Conservation (phyloP, 1,140 invertebrate genomes). For the Lepidurus arcticus region DNA sequence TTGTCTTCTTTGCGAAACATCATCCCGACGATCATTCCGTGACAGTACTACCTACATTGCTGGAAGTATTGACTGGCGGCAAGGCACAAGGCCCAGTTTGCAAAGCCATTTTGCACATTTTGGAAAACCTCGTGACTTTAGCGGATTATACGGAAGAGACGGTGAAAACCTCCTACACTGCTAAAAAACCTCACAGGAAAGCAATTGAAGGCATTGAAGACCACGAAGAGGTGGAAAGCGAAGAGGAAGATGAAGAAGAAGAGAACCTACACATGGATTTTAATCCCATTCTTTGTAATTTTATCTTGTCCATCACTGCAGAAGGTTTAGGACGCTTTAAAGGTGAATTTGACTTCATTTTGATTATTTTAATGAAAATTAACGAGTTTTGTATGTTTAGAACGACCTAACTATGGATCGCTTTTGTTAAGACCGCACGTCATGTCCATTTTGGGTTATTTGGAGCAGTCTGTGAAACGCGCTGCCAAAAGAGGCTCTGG, state of each 20-base stretch:
- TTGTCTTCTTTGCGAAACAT: conserved; percentile 60
- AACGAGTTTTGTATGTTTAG: conserved; percentile 25
- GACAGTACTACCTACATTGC: conserved; percentile 58
- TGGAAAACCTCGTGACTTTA: conserved; percentile 69
- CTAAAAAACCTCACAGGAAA: neutral
- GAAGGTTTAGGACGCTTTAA: conserved; percentile 2
- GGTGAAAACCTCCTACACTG: neutral
- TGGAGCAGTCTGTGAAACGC: conserved; percentile 55
- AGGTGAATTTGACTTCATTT: neutral
- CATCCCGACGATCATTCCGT: conserved; percentile 46
- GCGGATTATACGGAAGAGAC: conserved; percentile 43
- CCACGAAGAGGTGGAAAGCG: neutral
- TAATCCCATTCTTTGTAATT: neutral
- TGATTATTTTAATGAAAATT: neutral
- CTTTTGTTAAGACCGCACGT: conserved; percentile 67
- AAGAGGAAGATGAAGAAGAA: conserved; percentile 39
- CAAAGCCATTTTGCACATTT: conserved; percentile 65
- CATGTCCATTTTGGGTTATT: conserved; percentile 60
- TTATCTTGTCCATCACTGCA: neutral
- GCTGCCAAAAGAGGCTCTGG: conserved; percentile 53
- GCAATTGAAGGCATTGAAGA: neutral
- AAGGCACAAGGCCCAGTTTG: conserved; percentile 61
- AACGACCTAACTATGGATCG: conserved; percentile 62
- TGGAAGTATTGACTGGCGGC: conserved; percentile 60
- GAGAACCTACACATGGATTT: conserved; percentile 29